phyloP scores from a whole-genome alignment of 2,797 vertebrate species.

The Sternotherus odoratus region DNA sequence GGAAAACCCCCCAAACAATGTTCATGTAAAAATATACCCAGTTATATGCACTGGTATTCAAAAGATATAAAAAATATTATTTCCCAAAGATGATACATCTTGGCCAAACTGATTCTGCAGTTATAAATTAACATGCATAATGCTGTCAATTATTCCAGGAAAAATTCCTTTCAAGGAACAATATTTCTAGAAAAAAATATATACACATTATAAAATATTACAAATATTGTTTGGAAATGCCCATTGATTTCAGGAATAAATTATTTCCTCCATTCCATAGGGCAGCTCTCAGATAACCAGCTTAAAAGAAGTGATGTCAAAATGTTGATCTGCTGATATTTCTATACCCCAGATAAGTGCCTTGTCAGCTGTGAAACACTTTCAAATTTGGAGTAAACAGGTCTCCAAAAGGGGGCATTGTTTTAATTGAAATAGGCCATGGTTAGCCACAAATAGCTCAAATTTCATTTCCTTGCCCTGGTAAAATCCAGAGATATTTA shows the following conservation, averaged over 20 bases:
- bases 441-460: not conserved
- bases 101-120: rapidly evolving
- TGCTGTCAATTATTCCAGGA: not conserved
- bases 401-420: not conserved
- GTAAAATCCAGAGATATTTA: not conserved
- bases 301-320: not conserved
- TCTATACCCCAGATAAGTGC: not conserved
- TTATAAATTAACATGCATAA: not conserved
- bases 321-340: not conserved
- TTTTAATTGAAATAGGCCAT: not conserved
- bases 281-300: not conserved
- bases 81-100: not conserved
- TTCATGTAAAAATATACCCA: not conserved
- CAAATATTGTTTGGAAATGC: not conserved
- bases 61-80: not conserved
- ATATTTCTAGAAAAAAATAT: not conserved
- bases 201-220: not conserved
- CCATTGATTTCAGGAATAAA: not conserved
- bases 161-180: not conserved
- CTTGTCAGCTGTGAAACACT: not conserved
- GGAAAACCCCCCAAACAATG: not conserved
- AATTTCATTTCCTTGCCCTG: not conserved
- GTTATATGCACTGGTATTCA: not conserved
- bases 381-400: not conserved
- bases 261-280: not conserved